Base-by-base conservation (phyloP, 92 coral and sea anemone species). In the Phymanthus crucifer region DNA sequence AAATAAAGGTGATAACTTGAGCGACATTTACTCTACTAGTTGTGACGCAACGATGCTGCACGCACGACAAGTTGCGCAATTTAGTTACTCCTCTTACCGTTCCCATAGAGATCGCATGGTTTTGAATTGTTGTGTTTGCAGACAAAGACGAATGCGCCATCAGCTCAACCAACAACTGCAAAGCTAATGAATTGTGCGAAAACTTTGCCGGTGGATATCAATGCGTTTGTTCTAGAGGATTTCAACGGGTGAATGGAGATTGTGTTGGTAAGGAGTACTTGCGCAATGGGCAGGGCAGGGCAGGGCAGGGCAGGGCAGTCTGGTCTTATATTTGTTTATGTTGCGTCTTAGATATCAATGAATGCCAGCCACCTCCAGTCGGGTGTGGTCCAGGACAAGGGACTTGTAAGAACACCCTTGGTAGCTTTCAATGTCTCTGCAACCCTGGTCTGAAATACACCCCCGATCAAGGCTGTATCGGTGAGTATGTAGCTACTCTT, bases 361-460 rank as follows among this genome's bases (percentile, higher is more conserved):
- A 82, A 65, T 82, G 86, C 33, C 56, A 74, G 71, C 80, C 86
- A 1, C 86, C 79, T 21, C 86, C 86, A 24, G 78, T 73, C 1
- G 80, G 86, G 23, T 82, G 86, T 82, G 86, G 86, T 73, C 80
- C 86, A 31, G 86, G 33, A 58, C 80, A 73, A 38, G 86, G 86
- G n/a, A 16, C 27, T 7, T 82, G 86, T 75, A 50, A 31, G 16
- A 82, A 82, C 74, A 82, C 86, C 32, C 16, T 45, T n/a, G 86
- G 86, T 18, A 82, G 86, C 72, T 82, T 58, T 48, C 64, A 74
- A 27, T 82, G 86, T 65, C 24, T 33, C 19, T 82, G 86, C 58
- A 71, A 82, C 66, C 79, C 74, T 54, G 86, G 86, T 21, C 86
- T 82, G 19, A 66, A 64, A 27, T 73, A 69, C 74, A 58, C 66